These are phyloP conservation scores for Andrena marginata DNA, from an alignment of 2,888 invertebrate genomes.

Conservation along the genomic window DNA sequence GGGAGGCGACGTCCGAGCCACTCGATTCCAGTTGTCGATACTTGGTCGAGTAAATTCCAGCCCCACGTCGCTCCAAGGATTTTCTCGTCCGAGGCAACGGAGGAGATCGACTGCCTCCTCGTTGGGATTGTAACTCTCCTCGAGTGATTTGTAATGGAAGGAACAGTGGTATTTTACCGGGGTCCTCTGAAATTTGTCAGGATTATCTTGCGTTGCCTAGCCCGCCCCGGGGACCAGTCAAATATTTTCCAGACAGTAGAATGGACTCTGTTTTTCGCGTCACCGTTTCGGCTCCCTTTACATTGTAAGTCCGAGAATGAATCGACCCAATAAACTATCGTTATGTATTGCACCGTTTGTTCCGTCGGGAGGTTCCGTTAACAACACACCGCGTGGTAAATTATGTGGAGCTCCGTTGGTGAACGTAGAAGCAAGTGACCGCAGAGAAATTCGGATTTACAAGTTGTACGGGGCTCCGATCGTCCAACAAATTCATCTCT, in stretches of 20 bases:
- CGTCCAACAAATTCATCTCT: not conserved
- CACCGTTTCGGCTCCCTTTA: slow-evolving; percentile 12
- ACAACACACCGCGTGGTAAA: not conserved
- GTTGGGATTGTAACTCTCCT: slow-evolving; percentile 19
- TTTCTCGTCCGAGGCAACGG: slow-evolving; percentile 6
- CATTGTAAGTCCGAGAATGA: slow-evolving; percentile 21
- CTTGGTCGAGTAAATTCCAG: slow-evolving; percentile 24
- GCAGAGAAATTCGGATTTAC: not conserved
- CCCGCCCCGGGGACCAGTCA: slow-evolving; percentile 24
- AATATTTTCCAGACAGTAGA: slow-evolving; percentile 36
- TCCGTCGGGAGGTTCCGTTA: slow-evolving; percentile 13
- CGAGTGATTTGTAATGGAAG: slow-evolving; percentile 18
- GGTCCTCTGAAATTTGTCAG: slow-evolving; percentile 13
- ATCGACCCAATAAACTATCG: slow-evolving; percentile 27
- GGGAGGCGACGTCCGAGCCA: slow-evolving; percentile 1
- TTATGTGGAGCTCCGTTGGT: slow-evolving; percentile 25
- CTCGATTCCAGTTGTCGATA: slow-evolving; percentile 19
- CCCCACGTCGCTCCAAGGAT: not conserved
- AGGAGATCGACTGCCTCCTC: slow-evolving; percentile 16
- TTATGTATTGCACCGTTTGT: slow-evolving; percentile 27
- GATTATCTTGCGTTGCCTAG: slow-evolving; percentile 20
- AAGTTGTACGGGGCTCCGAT: not conserved
- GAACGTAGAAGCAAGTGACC: not conserved
- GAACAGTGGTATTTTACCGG: not conserved
- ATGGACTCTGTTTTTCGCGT: slow-evolving; percentile 5